Base-by-base conservation (phyloP, 2,888 invertebrate species). In the Drosophila borealis region DNA sequence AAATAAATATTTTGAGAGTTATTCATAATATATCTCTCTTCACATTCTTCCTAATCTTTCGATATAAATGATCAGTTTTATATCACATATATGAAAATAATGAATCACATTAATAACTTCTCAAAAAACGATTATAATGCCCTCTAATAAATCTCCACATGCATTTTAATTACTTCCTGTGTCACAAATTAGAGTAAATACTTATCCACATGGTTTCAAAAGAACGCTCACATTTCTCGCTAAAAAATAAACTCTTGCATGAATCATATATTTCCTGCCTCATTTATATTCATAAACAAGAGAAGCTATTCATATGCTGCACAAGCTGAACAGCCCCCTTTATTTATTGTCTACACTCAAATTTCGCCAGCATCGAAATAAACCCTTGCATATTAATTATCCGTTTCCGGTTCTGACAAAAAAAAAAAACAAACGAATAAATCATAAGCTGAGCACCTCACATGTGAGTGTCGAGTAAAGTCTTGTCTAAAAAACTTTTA, bases 221-320 rank as follows among this genome's bases (percentile, higher is more conserved):
- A 39, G 9, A 39, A 39, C 14, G 36, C 11, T 44, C 36, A 11
- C 14, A 10, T 61, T 55, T 11, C 36, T 4, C 0, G 14, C 17
- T 42, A 10, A 25, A 36, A 54, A 13, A 41, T 11, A 34, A 37
- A n/a, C 29, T 19, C 42, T 25, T 66, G 45, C 59, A 63, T 68
- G 66, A 81, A 70, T 73, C 70, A 70, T 80, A 62, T 62, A 68
- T 44, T 77, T 81, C 62, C 70, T 55, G 64, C 34, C 29, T 45
- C 34, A 17, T n/a, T 49, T 6, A 29, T 29, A 29, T 36, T 36
- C n/a, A 17, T 11, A 39, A 34, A 49, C n/a, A n/a, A 6, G 1
- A 8, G 10, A n/a, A 46, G 41, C 36, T 49, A 49, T 66, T 65
- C 41, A 42, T 66, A 53, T 65, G 46, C 39, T 34, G 37, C 29